These are phyloP conservation scores for Stigmatopora nigra DNA, from an alignment of 2,113 vertebrate species.

Conservation along the genomic window DNA sequence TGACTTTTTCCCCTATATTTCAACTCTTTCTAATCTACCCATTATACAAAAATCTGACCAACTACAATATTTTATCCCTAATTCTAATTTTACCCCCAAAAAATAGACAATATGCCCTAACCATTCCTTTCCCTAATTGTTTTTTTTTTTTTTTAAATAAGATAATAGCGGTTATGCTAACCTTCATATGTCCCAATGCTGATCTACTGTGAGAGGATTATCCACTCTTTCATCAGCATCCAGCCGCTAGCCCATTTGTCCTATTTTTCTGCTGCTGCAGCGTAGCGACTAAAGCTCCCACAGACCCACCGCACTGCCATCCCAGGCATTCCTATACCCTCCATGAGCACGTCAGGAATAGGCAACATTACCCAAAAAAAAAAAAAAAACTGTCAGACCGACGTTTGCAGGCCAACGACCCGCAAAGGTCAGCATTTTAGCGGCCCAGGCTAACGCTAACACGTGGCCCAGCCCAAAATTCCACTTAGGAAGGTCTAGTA, in stretches of 20 bases:
- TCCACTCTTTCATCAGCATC: background rate
- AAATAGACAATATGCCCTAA: too few relatives aligned
- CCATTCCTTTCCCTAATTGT: too few relatives aligned
- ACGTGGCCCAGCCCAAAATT: constrained; percentile 12
- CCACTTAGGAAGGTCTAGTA: constrained; percentile 36
- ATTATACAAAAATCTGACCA: too few relatives aligned
- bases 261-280: background rate
- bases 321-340: background rate
- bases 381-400: constrained; percentile 51
- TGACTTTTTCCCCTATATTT: too few relatives aligned
- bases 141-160: background rate
- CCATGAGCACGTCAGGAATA: constrained; percentile 11
- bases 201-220: constrained; percentile 3
- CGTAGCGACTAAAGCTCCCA: constrained; percentile 8
- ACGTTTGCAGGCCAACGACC: constrained; percentile 38
- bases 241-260: constrained; percentile 1
- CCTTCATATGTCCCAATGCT: background rate
- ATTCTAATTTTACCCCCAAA: too few relatives aligned
- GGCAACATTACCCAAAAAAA: constrained; percentile 20
- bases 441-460: constrained; percentile 33
- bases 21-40: too few relatives aligned
- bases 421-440: constrained; percentile 56
- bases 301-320: too few relatives aligned
- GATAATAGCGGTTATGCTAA: background rate
- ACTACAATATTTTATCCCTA: too few relatives aligned